phyloP scores from a whole-genome alignment of 2,888 invertebrate species.

The Cyclophora albipunctata region DNA sequence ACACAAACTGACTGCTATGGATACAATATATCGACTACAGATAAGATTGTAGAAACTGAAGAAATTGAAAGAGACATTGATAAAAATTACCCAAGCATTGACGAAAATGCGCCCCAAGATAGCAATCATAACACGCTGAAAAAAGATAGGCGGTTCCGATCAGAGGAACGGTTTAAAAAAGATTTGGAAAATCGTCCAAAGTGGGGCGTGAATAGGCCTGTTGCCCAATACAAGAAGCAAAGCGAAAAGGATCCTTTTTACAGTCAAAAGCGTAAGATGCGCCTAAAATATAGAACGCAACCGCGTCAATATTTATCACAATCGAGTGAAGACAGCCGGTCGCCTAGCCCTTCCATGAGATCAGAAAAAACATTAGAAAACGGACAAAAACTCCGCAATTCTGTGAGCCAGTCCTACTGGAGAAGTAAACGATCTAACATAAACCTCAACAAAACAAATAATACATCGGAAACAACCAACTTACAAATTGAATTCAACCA shows the following conservation, averaged over 20 bases:
- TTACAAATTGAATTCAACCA: conserved; percentile 70
- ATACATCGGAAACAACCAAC: conserved; percentile 42
- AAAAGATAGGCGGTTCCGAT: conserved; percentile 71
- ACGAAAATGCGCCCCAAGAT: conserved; percentile 69
- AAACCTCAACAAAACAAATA: conserved; percentile 56
- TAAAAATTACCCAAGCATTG: conserved; percentile 68
- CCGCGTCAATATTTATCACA: conserved; percentile 71
- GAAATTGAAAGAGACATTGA: conserved; percentile 61
- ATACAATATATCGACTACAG: conserved; percentile 33
- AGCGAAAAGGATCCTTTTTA: conserved; percentile 93
- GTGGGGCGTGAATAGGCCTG: conserved; percentile 85
- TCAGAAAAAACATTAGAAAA: conserved; percentile 55
- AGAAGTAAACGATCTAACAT: conserved; percentile 61
- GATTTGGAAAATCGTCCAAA: conserved; percentile 80
- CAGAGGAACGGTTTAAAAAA: conserved; percentile 73
- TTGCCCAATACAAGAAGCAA: conserved; percentile 89
- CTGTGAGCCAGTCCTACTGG: conserved; percentile 69
- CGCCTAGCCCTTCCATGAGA: conserved; percentile 68
- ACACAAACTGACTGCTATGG: conserved; percentile 79
- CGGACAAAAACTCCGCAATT: conserved; percentile 57
- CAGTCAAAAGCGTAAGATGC: conserved; percentile 80
- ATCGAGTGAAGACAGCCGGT: conserved; percentile 78
- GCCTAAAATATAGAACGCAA: conserved; percentile 78
- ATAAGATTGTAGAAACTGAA: conserved; percentile 52
- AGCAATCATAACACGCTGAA: conserved; percentile 62